phyloP scores from a whole-genome alignment of 2,888 invertebrate genomes.

The Eupeodes latifasciatus region DNA sequence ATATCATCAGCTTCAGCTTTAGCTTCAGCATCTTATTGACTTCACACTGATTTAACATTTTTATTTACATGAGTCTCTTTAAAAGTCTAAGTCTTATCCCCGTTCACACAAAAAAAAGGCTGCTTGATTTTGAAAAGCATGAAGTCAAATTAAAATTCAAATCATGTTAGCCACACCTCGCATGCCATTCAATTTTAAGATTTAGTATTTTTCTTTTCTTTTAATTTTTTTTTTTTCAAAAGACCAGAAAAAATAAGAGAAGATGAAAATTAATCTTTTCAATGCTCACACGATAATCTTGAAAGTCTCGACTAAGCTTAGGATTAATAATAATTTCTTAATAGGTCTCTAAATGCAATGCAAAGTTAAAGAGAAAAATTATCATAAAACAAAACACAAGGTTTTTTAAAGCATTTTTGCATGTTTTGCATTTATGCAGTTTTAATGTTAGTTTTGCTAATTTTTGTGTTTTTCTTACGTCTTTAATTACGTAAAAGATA shows the following conservation, averaged over 20 bases:
- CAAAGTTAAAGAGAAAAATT: not conserved
- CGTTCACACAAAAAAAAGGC: not conserved
- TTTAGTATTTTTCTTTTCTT: too few species aligned
- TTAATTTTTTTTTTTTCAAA: not conserved
- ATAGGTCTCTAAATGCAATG: not conserved
- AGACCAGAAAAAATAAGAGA: not conserved
- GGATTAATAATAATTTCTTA: conserved; percentile 22
- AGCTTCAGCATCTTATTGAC: conserved; percentile 26
- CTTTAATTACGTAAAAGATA: not conserved
- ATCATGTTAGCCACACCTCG: conserved; percentile 62
- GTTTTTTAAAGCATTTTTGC: not conserved
- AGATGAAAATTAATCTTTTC: conserved; percentile 32
- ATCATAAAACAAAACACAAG: not conserved
- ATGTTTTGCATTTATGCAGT: not conserved
- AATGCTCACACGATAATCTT: conserved; percentile 30
- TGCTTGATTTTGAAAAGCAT: conserved; percentile 1
- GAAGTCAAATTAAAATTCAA: conserved; percentile 46
- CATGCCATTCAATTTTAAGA: conserved; percentile 29
- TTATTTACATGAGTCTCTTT: conserved; percentile 24
- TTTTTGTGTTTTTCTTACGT: not conserved
- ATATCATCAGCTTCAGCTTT: conserved; percentile 9
- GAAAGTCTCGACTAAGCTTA: not conserved
- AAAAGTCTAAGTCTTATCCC: not conserved
- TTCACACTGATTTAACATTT: conserved; percentile 44
- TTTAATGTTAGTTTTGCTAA: not conserved